These are phyloP conservation scores for Temnothorax ravouxi DNA, from an alignment of 2,888 invertebrate species.

Conservation along the genomic window DNA sequence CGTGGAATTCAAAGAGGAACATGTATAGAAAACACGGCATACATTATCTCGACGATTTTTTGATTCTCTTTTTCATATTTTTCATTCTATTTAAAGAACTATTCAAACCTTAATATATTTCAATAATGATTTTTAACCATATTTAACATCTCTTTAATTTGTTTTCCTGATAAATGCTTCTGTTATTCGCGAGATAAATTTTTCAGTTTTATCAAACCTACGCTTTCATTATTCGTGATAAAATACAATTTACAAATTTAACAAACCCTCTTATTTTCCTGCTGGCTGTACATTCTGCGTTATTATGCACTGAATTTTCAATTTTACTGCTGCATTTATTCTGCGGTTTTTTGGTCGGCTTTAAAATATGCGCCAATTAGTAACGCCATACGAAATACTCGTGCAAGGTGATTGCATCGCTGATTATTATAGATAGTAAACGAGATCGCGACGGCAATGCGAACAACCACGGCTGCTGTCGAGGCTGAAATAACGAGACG, in stretches of 20 bases:
- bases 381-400: slow-evolving; percentile 43
- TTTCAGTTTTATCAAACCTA: not conserved
- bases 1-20: not conserved
- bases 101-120: not conserved
- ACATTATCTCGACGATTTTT: not conserved
- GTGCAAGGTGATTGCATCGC: slow-evolving; percentile 44
- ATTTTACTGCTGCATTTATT: slow-evolving; percentile 29
- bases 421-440: slow-evolving; percentile 82
- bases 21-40: not conserved
- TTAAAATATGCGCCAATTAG: slow-evolving; percentile 36
- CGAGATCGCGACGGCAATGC: slow-evolving; percentile 87
- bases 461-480: slow-evolving; percentile 86
- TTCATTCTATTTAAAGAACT: not conserved
- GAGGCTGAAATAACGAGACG: slow-evolving; percentile 87
- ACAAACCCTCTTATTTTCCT: slow-evolving; percentile 15
- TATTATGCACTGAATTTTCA: slow-evolving; percentile 18
- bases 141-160: not conserved
- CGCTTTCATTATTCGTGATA: not conserved
- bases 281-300: not conserved
- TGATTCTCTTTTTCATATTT: not conserved
- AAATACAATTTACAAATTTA: slow-evolving; percentile 16
- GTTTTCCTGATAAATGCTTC: not conserved
- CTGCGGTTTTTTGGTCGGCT: slow-evolving; percentile 13
- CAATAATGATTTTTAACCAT: not conserved
- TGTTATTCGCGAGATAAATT: not conserved